phyloP scores from a whole-genome alignment of 2,888 invertebrate genomes.

The Ornithoptera priamus region DNA sequence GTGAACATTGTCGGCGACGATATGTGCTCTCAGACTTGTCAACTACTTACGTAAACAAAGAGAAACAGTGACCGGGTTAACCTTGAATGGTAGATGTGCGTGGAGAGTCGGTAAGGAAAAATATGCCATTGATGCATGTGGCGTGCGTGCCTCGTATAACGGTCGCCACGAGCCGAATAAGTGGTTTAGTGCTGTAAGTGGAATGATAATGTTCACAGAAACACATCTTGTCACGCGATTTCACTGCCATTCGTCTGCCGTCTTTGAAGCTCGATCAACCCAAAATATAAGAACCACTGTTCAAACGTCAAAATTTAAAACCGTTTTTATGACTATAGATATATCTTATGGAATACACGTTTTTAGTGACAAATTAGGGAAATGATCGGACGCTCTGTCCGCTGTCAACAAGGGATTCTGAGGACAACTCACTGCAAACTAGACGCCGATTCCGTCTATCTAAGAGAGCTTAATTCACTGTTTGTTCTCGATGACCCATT shows the following conservation, averaged over 20 bases:
- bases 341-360: constrained; percentile 25
- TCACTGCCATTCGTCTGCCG: constrained; percentile 42
- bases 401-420: constrained; percentile 29
- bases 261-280: constrained; percentile 9
- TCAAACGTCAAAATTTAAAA: background rate
- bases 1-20: background rate
- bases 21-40: constrained; percentile 34
- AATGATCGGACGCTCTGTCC: constrained; percentile 35
- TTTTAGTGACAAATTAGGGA: constrained; percentile 41
- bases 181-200: constrained; percentile 74
- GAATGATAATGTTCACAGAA: constrained; percentile 71
- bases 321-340: background rate
- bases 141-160: constrained; percentile 76
- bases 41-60: constrained; percentile 67
- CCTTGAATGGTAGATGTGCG: constrained; percentile 76
- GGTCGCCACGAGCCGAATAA: constrained; percentile 76
- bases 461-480: constrained; percentile 56
- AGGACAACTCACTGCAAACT: constrained; percentile 59
- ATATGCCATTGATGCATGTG: constrained; percentile 76
- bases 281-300: no score
- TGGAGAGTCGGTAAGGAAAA: constrained; percentile 73
- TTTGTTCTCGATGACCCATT: constrained; percentile 64
- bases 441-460: constrained; percentile 56
- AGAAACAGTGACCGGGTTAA: constrained; percentile 76
- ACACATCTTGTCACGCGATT: constrained; percentile 62